Conservation (phyloP, 1,140 invertebrate species). For the Gyrodactylus salaris region DNA sequence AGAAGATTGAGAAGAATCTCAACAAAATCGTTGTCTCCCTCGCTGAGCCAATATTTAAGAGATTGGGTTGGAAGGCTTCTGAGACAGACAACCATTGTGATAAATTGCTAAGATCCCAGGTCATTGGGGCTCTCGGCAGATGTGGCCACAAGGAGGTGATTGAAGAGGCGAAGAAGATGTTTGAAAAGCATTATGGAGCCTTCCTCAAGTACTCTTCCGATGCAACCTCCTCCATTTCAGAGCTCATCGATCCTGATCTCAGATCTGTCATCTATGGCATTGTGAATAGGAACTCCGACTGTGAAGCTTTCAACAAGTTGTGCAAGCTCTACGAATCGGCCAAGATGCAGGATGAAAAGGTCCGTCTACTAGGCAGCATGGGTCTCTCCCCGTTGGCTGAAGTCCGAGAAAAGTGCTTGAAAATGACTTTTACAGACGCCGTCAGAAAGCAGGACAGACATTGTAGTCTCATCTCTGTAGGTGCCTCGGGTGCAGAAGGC, state of each 20-base stretch:
- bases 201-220: not conserved
- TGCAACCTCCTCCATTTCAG: not conserved
- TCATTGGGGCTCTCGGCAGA: slow-evolving; percentile 4
- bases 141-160: not conserved
- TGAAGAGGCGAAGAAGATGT: not conserved
- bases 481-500: not conserved
- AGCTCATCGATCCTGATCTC: not conserved
- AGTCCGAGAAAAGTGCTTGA: not conserved
- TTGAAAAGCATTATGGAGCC: not conserved
- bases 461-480: not conserved
- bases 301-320: not conserved
- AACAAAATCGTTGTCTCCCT: not conserved
- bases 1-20: not conserved
- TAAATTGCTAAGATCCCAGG: not conserved
- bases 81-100: not conserved
- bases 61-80: not conserved
- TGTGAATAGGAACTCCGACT: not conserved
- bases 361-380: not conserved
- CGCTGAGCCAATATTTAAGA: not conserved
- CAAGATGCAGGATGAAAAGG: not conserved
- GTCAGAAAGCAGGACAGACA: not conserved
- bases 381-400: not conserved
- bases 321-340: not conserved
- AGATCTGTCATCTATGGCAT: not conserved
- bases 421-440: not conserved